Conservation (phyloP, 2,797 vertebrate genomes). For the Vireo griseus region DNA sequence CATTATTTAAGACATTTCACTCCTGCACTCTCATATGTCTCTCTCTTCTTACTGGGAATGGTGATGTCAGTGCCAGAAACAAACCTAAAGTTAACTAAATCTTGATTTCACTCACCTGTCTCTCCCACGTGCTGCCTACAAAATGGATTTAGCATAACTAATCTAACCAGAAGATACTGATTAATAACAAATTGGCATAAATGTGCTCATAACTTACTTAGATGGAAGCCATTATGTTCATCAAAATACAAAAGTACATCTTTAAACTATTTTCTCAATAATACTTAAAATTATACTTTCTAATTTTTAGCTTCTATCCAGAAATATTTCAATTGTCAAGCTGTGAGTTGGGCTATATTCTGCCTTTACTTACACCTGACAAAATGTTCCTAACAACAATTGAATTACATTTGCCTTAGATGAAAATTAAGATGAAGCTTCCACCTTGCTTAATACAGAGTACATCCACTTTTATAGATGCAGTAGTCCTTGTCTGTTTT, state of each 20-base stretch:
- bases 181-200: not conserved
- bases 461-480: not conserved
- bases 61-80: not conserved
- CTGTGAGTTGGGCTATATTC: not conserved
- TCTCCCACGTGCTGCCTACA: not conserved
- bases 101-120: not conserved
- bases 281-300: not conserved
- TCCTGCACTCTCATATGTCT: not conserved
- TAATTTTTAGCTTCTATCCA: not conserved
- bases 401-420: not conserved
- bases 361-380: not conserved
- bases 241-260: not conserved
- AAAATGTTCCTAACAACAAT: not conserved
- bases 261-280: not conserved
- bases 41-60: not conserved
- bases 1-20: not conserved
- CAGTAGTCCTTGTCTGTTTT: not conserved
- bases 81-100: not conserved
- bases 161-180: not conserved
- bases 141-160: not conserved
- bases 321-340: not conserved
- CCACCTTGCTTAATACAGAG: not conserved
- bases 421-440: not conserved
- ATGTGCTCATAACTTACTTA: not conserved
- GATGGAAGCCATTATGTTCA: not conserved